Percentiles rank a stretch among this genome's conserved stretches.
phyloP scores from a whole-genome alignment of 30 jellyfish, hydroid and myxozoan genomes.

The Chrysaora quinquecirrha region DNA sequence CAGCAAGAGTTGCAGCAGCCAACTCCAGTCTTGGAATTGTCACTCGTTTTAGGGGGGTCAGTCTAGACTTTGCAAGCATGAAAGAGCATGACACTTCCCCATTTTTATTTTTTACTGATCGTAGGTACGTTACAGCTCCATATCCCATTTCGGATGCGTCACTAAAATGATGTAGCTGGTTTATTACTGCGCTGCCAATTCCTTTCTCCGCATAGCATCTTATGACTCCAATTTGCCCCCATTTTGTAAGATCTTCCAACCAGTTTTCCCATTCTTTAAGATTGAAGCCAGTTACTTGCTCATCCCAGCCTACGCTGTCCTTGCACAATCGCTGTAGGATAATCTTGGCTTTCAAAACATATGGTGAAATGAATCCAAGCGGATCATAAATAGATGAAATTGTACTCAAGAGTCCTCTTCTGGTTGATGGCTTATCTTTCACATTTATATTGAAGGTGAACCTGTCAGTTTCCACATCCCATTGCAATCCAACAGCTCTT shows the following conservation, averaged over 20 bases:
- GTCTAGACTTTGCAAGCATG: slow-evolving; percentile 36
- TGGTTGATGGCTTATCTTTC: slow-evolving; percentile 20
- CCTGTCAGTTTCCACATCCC: slow-evolving; percentile 38
- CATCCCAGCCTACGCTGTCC: slow-evolving; percentile 38
- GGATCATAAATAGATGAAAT: slow-evolving; percentile 48
- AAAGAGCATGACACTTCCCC: slow-evolving; percentile 33
- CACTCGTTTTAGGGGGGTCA: slow-evolving; percentile 32
- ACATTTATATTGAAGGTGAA: slow-evolving; percentile 8
- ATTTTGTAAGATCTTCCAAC: slow-evolving; percentile 18
- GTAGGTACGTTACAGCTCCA: slow-evolving; percentile 48
- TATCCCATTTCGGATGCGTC: slow-evolving; percentile 50
- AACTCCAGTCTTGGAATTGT: slow-evolving; percentile 59
- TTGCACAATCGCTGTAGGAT: slow-evolving; percentile 35
- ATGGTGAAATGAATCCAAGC: slow-evolving; percentile 48
- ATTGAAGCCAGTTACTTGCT: slow-evolving; percentile 9
- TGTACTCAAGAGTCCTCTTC: slow-evolving; percentile 33
- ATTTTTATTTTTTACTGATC: slow-evolving; percentile 15
- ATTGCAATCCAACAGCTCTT: slow-evolving; percentile 24
- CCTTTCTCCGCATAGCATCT: slow-evolving; percentile 19
- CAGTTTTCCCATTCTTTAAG: slow-evolving; percentile 19
- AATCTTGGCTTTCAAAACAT: slow-evolving; percentile 21
- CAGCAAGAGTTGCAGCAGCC: slow-evolving; percentile 68
- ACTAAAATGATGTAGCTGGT: slow-evolving; percentile 28
- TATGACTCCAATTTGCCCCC: slow-evolving; percentile 1
- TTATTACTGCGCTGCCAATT: neutral